Percentiles rank a stretch among this genome's conserved stretches.
These are phyloP conservation scores for Gallinago paraguaiae DNA, from an alignment of 2,113 vertebrate genomes.

Conservation along the genomic window DNA sequence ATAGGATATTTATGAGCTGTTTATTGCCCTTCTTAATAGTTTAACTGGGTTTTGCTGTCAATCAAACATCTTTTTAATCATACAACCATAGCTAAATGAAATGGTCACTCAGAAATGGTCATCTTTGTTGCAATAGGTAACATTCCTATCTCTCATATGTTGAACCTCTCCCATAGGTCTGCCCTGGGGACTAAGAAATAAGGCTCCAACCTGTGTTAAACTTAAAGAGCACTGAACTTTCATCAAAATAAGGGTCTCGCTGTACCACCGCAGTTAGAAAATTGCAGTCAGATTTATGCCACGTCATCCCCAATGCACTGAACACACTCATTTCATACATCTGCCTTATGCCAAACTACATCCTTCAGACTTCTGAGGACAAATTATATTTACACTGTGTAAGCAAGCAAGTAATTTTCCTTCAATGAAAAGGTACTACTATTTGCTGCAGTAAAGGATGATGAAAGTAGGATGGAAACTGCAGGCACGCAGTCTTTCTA, in stretches of 20 bases:
- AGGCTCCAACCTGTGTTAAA: not conserved
- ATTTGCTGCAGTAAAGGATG: not conserved
- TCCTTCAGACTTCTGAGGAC: not conserved
- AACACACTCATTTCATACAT: not conserved
- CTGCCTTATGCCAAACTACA: not conserved
- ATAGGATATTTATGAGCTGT: not conserved
- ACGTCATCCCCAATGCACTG: not conserved
- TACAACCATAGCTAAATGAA: not conserved
- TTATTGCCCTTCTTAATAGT: not conserved
- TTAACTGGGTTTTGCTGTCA: not conserved
- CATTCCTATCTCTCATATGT: not conserved
- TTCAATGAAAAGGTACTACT: constrained; percentile 29
- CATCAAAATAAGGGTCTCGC: not conserved
- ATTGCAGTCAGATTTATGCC: not conserved
- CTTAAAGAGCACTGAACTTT: not conserved
- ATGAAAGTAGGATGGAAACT: constrained; percentile 2
- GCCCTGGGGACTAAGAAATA: not conserved
- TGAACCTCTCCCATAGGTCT: not conserved
- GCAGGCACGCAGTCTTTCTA: not conserved
- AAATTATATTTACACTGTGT: not conserved
- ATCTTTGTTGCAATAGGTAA: not conserved
- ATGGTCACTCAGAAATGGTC: not conserved
- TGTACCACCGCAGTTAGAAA: not conserved
- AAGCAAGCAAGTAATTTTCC: not conserved
- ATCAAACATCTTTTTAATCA: not conserved